These are phyloP conservation scores for Thelaira solivaga DNA, from an alignment of 2,888 invertebrate genomes.

Conservation along the genomic window DNA sequence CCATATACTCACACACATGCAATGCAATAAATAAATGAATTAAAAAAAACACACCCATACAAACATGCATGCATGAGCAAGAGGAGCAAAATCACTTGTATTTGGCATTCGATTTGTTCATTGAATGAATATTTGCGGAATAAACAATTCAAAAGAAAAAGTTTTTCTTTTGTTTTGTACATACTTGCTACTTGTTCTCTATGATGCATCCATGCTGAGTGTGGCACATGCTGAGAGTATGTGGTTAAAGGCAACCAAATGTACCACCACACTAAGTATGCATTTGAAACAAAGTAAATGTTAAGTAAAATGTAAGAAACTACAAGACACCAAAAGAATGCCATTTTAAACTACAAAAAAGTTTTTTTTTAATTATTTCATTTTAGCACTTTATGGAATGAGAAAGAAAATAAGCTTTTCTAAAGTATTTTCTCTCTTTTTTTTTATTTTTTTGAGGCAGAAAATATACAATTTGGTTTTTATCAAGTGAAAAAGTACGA, in stretches of 20 bases:
- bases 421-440: too few species aligned
- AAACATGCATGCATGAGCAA: neutral
- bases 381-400: neutral
- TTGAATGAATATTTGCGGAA: slow-evolving; percentile 46
- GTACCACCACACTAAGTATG: slow-evolving; percentile 25
- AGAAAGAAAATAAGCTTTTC: too few species aligned
- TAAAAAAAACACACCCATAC: too few species aligned
- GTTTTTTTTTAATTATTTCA: neutral
- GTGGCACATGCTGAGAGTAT: too few species aligned
- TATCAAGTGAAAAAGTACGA: too few species aligned
- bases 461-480: too few species aligned
- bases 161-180: neutral
- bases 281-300: slow-evolving; percentile 16
- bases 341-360: neutral
- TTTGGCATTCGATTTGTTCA: slow-evolving; percentile 47
- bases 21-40: too few species aligned
- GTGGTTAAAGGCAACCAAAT: slow-evolving; percentile 17
- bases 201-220: neutral
- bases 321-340: neutral
- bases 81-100: neutral
- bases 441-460: too few species aligned
- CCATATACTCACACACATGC: neutral
- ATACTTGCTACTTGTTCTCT: slow-evolving; percentile 1
- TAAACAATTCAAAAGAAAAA: slow-evolving; percentile 2
- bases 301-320: neutral